Conservation (phyloP, 1,140 invertebrate genomes). For the Brachionus sp. region DNA sequence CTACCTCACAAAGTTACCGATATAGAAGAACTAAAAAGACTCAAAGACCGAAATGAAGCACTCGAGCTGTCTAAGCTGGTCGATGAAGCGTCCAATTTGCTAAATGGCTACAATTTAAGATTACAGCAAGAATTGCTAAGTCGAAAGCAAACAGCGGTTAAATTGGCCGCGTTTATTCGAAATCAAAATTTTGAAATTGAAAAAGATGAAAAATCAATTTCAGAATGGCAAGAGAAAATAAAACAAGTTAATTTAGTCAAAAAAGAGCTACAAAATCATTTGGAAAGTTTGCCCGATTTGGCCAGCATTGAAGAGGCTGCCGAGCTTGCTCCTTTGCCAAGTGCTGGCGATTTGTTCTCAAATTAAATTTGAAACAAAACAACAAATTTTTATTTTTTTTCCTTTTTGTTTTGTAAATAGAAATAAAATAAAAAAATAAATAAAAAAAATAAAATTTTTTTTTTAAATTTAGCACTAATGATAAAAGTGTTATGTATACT, state of each 20-base stretch:
- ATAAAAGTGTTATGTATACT: neutral
- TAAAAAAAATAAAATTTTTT: neutral
- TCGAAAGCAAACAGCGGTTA: constrained; percentile 72
- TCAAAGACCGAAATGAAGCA: constrained; percentile 72
- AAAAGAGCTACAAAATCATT: constrained; percentile 81
- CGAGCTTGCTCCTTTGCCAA: constrained; percentile 81
- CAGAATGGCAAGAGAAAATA: constrained; percentile 29
- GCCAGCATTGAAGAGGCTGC: constrained; percentile 82
- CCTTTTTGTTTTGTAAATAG: constrained; percentile 15
- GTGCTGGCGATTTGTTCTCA: constrained; percentile 81
- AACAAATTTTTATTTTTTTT: neutral
- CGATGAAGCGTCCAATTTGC: constrained; percentile 75
- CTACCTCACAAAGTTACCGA: constrained; percentile 90
- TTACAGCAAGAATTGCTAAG: constrained; percentile 81
- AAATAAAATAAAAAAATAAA: neutral
- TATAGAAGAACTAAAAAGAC: constrained; percentile 70
- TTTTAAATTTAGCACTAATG: neutral
- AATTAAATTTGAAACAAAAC: neutral
- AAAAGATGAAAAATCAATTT: constrained; percentile 69
- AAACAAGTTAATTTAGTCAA: constrained; percentile 71
- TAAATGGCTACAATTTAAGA: constrained; percentile 82
- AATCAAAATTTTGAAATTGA: constrained; percentile 76
- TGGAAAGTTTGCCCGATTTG: constrained; percentile 85
- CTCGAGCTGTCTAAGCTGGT: constrained; percentile 72
- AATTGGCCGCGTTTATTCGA: constrained; percentile 80